Evolutionary conservation across 2,113 vertebrate species (phyloP).

Genomic region (Hemicordylus capensis): DNA sequence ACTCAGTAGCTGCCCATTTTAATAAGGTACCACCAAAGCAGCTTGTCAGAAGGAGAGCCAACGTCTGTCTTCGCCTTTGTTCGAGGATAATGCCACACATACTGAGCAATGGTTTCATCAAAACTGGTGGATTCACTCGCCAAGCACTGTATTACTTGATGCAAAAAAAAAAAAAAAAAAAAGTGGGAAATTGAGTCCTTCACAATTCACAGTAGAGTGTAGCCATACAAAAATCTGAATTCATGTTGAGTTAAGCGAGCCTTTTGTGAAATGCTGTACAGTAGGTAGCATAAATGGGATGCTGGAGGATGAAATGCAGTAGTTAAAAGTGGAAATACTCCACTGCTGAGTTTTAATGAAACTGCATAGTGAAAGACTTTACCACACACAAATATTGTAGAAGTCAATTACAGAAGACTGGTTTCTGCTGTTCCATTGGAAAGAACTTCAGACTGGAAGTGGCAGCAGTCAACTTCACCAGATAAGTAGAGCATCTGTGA

Average conservation of each 20-base stretch:
- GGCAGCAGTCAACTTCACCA: neutral
- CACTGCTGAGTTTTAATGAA: neutral
- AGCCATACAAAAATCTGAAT: neutral
- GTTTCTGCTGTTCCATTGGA: neutral
- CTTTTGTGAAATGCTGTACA: slow-evolving; percentile 9
- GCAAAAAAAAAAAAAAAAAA: neutral
- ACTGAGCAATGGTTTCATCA: neutral
- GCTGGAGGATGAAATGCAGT: neutral
- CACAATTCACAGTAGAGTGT: neutral
- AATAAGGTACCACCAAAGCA: neutral
- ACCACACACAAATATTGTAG: neutral
- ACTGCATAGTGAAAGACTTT: neutral
- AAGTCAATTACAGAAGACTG: slow-evolving; percentile 8
- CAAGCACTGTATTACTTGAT: neutral
- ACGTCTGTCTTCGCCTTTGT: neutral
- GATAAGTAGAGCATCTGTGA: neutral
- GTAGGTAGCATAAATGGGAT: neutral
- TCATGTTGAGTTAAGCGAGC: neutral
- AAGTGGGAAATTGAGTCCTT: neutral
- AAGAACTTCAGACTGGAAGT: neutral
- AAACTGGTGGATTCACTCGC: neutral
- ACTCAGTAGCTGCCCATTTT: neutral
- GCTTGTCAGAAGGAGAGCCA: neutral
- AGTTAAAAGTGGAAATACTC: slow-evolving; percentile 24
- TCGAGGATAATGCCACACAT: neutral